Evolutionary conservation across 2,113 vertebrate genomes (phyloP).

Genomic region (Anseranas semipalmata): DNA sequence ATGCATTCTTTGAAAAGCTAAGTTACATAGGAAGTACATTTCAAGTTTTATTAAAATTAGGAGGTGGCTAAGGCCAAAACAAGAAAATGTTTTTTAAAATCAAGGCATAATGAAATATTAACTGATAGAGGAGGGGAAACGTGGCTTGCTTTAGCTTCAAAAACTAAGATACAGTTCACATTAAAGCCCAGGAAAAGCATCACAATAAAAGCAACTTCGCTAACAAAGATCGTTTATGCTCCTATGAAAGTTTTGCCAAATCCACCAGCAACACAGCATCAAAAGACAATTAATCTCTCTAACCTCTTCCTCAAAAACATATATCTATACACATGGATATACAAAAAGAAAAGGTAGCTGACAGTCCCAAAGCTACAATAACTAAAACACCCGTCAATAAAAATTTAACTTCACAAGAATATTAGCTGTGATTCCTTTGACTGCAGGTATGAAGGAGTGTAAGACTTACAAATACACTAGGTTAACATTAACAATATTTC

Average conservation of each 20-base stretch:
- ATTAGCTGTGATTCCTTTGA: not conserved
- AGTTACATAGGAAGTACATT: accelerated
- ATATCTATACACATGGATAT: not conserved
- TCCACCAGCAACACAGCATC: not conserved
- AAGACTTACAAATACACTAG: not conserved
- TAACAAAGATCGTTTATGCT: not conserved
- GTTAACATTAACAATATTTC: not conserved
- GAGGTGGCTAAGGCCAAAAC: not conserved
- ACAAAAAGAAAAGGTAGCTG: not conserved
- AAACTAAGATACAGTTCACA: not conserved
- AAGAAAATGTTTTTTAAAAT: not conserved
- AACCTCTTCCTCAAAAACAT: not conserved
- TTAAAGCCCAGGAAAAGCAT: not conserved
- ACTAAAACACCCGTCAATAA: not conserved
- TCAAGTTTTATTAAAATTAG: not conserved
- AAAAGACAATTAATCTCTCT: not conserved
- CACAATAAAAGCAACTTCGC: not conserved
- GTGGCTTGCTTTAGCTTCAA: not conserved
- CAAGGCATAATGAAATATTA: not conserved
- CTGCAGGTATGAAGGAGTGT: not conserved
- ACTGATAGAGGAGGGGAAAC: not conserved
- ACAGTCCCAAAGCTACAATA: not conserved
- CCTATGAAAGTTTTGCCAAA: not conserved
- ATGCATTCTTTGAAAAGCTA: not conserved
- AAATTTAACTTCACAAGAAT: not conserved